Base-by-base conservation (phyloP, 1,140 invertebrate genomes). In the Telenomus remus region DNA sequence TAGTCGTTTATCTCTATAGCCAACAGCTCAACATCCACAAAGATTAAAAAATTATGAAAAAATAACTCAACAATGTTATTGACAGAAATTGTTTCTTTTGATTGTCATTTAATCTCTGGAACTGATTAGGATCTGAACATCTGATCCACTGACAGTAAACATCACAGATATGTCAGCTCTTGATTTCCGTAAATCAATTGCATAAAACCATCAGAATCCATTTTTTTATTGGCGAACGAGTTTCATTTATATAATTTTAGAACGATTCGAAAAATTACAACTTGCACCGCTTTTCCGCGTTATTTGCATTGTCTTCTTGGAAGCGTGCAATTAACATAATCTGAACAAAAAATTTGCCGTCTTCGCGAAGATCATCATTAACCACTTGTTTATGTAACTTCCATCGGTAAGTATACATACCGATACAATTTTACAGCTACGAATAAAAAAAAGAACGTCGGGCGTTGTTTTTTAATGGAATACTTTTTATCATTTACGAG, bases 161-260 rank as follows among this genome's bases (percentile, higher is more conserved):
- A 59, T 59, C 44, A 14, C 27, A 39, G 33, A 53, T 68, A 6
- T 59, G 34, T 53, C 15, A 39, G 34, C 47, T 50, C 39, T 42
- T 61, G 57, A 69, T 69, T 69, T 69, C 64, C 50, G 64, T 54
- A 53, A 60, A 60, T 60, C 65, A 33, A 54, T 60, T 69, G 48
- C 35, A 48, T 69, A 69, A 69, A 27, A 27, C 6, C 19, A 27
- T 27, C 19, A 0, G 47, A 37, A 27, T 46, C 27, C 35, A n/a
- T n/a, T n/a, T 51, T 68, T 59, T 48, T 59, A 53, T 46, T 46
- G 51, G 34, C 66, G 56, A 61, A 35, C 55, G 57, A 47, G 56
- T 70, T 70, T 70, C 60, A 49, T 50, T 70, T 69, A 69, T 35
- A 49, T 61, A 70, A 70, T 70, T 70, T 48, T 55, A 42, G 56